Evolutionary conservation across 37 sponge, comb jelly and placozoan genomes (phyloP), one percentile per base, ranked within the genome.

Genomic region (Theonella swinhoei): DNA sequence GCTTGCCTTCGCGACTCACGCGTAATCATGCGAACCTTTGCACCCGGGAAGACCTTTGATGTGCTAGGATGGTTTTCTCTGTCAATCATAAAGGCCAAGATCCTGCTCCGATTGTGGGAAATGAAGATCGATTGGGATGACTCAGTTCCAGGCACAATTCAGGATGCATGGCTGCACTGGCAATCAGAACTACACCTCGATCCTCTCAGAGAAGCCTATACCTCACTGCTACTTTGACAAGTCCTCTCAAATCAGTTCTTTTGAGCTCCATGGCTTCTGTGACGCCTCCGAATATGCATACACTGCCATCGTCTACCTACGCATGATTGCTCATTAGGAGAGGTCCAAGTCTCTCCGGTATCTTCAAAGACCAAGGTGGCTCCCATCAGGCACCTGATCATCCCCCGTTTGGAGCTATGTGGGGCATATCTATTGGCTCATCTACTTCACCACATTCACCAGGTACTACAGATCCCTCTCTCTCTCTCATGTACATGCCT

Each of bases 211-310:
- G 4, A 70, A 32, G 26, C 74, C 4, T 24, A 72, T 82, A 35
- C 35, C 64, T n/a, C 17, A 74, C 14, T 72, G 74, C 35, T 82
- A 72, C 54, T 72, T 82, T 43, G 4, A 62, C 14, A 39, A 3
- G 3, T 42, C 34, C 39, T 37, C 58, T 29, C 17, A 43, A 8
- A 68, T 80, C 41, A 3, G 2, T 2, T 66, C 70, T 30, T 14
- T 9, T 39, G 29, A 72, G 64, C 9, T 82, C 2, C 83, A 82
- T 33, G 74, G 72, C 4, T 82, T 82, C 34, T 60, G 62, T 32
- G 72, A 82, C 39, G 81, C 84, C 68, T 72, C 74, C 1, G 74
- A 70, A 58, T 9, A 4, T 54, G 83, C 83, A 39, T 82, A n/a
- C 28, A 28, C 77, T 17, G 81, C 61, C 47, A 72, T 80, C 7